Conservation (phyloP, 2,113 vertebrate species). For the Cephalopterus ornatus region DNA sequence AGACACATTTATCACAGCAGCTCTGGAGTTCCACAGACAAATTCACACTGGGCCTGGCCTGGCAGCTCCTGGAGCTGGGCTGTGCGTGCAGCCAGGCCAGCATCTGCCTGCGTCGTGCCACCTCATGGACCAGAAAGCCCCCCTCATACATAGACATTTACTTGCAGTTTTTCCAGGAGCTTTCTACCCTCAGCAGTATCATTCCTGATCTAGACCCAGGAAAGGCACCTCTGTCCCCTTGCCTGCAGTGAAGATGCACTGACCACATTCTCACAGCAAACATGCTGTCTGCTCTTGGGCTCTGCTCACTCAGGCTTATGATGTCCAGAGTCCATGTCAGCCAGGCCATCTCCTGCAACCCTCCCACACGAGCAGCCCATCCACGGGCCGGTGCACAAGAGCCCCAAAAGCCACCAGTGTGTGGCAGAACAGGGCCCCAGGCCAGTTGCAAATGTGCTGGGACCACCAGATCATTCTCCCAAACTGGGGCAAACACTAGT, state of each 20-base stretch:
- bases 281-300: fast-evolving
- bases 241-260: background rate
- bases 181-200: background rate
- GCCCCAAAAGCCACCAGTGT: background rate
- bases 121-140: background rate
- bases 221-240: background rate
- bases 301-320: background rate
- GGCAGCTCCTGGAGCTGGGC: background rate
- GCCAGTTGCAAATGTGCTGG: fast-evolving
- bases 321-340: background rate
- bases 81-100: background rate
- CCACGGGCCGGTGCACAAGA: background rate
- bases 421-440: background rate
- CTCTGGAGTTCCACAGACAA: background rate
- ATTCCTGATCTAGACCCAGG: background rate
- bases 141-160: background rate
- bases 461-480: background rate
- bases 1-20: background rate
- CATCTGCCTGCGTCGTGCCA: background rate
- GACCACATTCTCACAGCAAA: fast-evolving
- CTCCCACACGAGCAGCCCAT: background rate
- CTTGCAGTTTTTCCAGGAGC: background rate
- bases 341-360: background rate
- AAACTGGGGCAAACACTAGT: background rate
- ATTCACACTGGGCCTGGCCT: background rate